Conservation (phyloP, 2,113 vertebrate species). For the Ciconia stormi region DNA sequence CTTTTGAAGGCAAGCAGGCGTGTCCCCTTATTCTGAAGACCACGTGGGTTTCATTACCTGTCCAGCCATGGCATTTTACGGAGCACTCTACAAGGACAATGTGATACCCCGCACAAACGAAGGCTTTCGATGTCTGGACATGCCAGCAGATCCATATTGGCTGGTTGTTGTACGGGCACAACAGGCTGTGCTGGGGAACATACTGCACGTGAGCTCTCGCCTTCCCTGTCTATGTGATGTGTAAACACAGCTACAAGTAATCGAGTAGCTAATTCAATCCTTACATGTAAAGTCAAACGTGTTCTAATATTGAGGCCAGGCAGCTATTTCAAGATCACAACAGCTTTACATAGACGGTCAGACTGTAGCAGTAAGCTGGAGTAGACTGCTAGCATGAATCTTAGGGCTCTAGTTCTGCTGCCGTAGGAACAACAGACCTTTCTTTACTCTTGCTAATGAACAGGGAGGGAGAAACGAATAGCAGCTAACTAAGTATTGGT, state of each 20-base stretch:
- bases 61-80: neutral
- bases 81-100: neutral
- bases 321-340: slow-evolving; percentile 14
- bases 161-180: neutral
- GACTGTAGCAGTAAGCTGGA: neutral
- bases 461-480: neutral
- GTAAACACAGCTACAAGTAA: neutral
- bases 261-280: neutral
- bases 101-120: fast-evolving
- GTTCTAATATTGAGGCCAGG: neutral
- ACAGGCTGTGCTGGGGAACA: neutral
- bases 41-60: neutral
- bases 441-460: neutral
- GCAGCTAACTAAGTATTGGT: neutral
- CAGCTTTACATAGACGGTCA: slow-evolving; percentile 37
- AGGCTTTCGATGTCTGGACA: neutral
- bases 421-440: neutral
- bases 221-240: neutral
- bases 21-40: neutral
- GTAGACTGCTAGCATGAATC: neutral
- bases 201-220: neutral
- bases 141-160: neutral
- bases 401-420: neutral
- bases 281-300: neutral
- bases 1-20: neutral